A percentile compares a stretch with the other conserved stretches of the same genome.
These are phyloP conservation scores for Loriculus beryllinus DNA, from an alignment of 2,797 vertebrate genomes.

Conservation along the genomic window DNA sequence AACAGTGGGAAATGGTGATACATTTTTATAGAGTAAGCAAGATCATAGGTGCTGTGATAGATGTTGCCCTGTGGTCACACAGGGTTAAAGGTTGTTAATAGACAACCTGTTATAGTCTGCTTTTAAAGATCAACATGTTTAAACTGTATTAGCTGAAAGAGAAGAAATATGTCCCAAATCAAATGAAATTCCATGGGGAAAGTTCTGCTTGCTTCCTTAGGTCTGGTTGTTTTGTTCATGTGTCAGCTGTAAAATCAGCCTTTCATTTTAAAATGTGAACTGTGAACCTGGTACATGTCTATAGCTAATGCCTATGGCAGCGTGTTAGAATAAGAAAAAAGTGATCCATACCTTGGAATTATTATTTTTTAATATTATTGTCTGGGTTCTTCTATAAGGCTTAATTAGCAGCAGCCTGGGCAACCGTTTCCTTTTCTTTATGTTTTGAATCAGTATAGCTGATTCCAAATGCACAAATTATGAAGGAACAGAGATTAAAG, in stretches of 20 bases:
- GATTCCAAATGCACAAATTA: neutral
- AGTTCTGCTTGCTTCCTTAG: neutral
- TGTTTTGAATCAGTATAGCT: neutral
- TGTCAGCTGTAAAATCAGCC: neutral
- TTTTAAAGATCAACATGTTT: conserved; percentile 26
- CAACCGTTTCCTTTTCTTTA: neutral
- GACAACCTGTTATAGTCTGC: neutral
- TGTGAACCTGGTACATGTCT: neutral
- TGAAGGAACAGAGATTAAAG: neutral
- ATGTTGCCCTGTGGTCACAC: neutral
- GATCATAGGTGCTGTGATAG: neutral
- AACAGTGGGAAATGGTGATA: neutral
- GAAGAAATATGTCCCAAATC: neutral
- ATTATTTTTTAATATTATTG: neutral
- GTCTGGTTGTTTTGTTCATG: neutral
- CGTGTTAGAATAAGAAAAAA: neutral
- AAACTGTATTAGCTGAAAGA: conserved; percentile 8
- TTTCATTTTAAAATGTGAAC: neutral
- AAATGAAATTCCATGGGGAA: neutral
- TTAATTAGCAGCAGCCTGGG: neutral
- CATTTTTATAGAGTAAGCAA: neutral
- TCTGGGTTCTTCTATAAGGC: neutral
- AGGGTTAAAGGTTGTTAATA: neutral
- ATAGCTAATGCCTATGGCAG: neutral
- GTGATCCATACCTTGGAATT: neutral